These are phyloP conservation scores for Babyrousa celebensis DNA, from an alignment of 2,797 vertebrate species.

Conservation along the genomic window DNA sequence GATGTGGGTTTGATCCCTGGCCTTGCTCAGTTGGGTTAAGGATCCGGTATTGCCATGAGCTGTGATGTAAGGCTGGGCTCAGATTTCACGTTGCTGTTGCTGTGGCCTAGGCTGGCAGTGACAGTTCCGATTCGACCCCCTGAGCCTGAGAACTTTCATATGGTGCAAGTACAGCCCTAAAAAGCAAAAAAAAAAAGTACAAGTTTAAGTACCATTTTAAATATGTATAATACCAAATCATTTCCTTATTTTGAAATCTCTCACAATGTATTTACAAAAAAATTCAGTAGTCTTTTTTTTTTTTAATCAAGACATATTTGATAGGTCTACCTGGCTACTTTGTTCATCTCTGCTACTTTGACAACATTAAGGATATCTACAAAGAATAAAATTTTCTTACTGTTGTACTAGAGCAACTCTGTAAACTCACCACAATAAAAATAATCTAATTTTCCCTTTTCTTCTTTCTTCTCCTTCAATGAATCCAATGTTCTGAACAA, in stretches of 20 bases:
- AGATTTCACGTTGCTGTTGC: too few relatives aligned
- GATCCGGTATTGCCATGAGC: too few relatives aligned
- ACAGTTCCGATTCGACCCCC: too few relatives aligned
- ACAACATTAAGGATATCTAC: neutral
- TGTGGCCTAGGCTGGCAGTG: too few relatives aligned
- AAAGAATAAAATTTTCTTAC: conserved; percentile 1
- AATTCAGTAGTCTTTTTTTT: neutral
- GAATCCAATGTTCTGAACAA: neutral
- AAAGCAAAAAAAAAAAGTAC: too few relatives aligned
- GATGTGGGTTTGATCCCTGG: too few relatives aligned
- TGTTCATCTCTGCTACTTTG: neutral
- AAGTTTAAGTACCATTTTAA: neutral
- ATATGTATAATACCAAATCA: neutral
- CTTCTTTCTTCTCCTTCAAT: neutral
- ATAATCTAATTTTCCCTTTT: neutral
- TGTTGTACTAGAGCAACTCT: neutral
- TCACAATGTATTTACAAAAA: neutral
- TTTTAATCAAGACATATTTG: neutral
- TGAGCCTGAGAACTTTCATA: too few relatives aligned
- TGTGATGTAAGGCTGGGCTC: too few relatives aligned
- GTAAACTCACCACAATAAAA: neutral
- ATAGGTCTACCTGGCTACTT: neutral
- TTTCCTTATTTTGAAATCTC: neutral
- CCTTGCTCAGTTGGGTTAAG: too few relatives aligned
- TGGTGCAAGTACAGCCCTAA: too few relatives aligned